phyloP scores from a whole-genome alignment of 2,797 vertebrate genomes.

The Rhynchonycteris naso region DNA sequence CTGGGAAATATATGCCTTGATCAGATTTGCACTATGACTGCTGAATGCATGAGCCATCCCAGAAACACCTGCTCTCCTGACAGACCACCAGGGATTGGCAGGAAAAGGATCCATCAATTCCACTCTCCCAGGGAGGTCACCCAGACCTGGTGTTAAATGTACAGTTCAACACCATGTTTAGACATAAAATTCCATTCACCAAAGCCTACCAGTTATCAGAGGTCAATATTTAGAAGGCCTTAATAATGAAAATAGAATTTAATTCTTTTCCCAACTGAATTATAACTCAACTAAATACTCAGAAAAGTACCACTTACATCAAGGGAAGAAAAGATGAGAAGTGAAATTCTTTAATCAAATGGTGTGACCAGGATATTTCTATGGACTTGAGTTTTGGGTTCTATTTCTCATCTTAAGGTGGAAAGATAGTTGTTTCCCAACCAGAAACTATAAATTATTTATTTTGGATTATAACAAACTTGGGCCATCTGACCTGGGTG shows the following conservation, averaged over 20 bases:
- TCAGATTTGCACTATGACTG: conserved; percentile 82
- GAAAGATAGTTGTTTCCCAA: conserved; percentile 41
- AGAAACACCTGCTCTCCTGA: conserved; percentile 85
- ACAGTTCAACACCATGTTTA: conserved; percentile 63
- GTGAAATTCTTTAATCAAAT: conserved; percentile 50
- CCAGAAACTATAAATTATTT: conserved; percentile 50
- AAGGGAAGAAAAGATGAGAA: neutral
- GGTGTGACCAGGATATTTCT: neutral
- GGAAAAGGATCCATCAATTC: conserved; percentile 82
- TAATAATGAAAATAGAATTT: conserved; percentile 50
- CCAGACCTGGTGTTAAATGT: conserved; percentile 77
- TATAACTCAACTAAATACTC: conserved; percentile 46
- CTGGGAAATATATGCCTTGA: conserved; percentile 84
- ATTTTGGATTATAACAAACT: conserved; percentile 18
- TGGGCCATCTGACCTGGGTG: neutral
- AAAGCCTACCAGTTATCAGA: conserved; percentile 65
- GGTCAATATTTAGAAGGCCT: conserved; percentile 50
- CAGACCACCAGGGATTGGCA: conserved; percentile 78
- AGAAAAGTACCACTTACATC: conserved; percentile 30
- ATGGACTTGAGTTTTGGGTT: conserved; percentile 23
- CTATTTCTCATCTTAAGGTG: conserved; percentile 12
- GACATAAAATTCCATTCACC: conserved; percentile 70
- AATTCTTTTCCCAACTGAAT: neutral
- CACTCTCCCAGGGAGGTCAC: conserved; percentile 76
- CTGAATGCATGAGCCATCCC: conserved; percentile 70